Evolutionary conservation across 2,113 vertebrate species (phyloP), one percentile per base, ranked within the genome.

Genomic region (Callionymus lyra): DNA sequence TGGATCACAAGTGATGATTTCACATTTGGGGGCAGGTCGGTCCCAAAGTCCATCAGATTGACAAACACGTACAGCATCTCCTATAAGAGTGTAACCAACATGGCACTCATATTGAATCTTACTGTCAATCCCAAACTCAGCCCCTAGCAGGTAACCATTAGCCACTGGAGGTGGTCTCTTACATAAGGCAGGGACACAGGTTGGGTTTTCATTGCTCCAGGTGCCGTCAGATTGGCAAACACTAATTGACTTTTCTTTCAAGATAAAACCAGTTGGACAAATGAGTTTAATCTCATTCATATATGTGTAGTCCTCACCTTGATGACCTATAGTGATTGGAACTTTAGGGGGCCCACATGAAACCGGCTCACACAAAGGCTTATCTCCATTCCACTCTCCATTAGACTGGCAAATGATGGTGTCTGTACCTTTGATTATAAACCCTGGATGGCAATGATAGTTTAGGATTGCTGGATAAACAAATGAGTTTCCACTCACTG

Each of bases 391-490:
- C 95, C 95, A 99, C 12, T 68, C 80, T 42, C 87, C 76, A 38
- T 89, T 71, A 10, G 84, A 82, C 41, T 82, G 90, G 61, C 95
- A 99, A 5, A 59, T 74, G n/a, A 92, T 87, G 34, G 54, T 80
- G 38, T 58, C 5, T 0, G 74, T 47, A 15, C 94, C 94, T 42
- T 80, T 84, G 17, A 96, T 58, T 38, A 85, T 41, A 64, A 90
- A 99, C 1, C 95, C 95, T 44, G 81, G 56, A 47, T 83, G 47
- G 63, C 95, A 99, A 14, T 87, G 81, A 16, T 91, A 95, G 38
- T 68, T 54, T 11, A 97, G 9, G 11, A 84, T 44, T 9, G 82
- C 85, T 10, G 80, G 79, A 17, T 82, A 85, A 0, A 85, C 79
- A 58, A 91, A 89, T 40, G 82, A 84, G 11, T 59, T 66, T 31